phyloP scores from a whole-genome alignment of 2,113 vertebrate genomes.

The Oryzias curvinotus region DNA sequence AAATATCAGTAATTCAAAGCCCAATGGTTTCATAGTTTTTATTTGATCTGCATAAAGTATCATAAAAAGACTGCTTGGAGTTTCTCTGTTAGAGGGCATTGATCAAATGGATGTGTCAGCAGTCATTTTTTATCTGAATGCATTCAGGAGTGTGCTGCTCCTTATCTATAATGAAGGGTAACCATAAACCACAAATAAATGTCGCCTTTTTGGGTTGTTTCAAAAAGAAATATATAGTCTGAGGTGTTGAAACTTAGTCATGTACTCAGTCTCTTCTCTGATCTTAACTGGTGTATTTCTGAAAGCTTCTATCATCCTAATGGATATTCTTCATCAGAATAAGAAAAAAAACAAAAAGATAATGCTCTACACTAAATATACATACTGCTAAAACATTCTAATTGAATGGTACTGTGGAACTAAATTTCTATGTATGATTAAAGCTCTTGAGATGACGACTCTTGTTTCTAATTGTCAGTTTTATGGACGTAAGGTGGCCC shows the following conservation, averaged over 20 bases:
- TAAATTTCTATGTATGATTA: constrained; percentile 80
- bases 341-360: constrained; percentile 52
- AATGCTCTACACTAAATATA: constrained; percentile 77
- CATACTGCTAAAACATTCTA: constrained; percentile 73
- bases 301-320: constrained; percentile 71
- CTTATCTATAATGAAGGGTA: constrained; percentile 42
- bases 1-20: constrained; percentile 35
- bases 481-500: constrained; percentile 8
- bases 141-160: constrained; percentile 41
- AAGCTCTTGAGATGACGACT: constrained; percentile 74
- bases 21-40: constrained; percentile 27
- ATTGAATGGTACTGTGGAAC: constrained; percentile 79
- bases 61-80: constrained; percentile 27
- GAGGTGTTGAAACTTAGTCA: constrained; percentile 72
- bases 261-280: constrained; percentile 71
- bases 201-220: constrained; percentile 64
- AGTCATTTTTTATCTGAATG: constrained; percentile 45
- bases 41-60: constrained; percentile 37
- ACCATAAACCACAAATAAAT: constrained; percentile 70
- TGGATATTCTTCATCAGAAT: constrained; percentile 74
- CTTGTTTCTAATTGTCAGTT: constrained; percentile 46
- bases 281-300: constrained; percentile 68
- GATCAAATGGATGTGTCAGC: constrained; percentile 44
- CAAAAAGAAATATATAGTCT: constrained; percentile 66
- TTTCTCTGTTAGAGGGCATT: constrained; percentile 52